Base-by-base conservation (phyloP, 1,140 invertebrate genomes). In the Homalodisca vitripennis region DNA sequence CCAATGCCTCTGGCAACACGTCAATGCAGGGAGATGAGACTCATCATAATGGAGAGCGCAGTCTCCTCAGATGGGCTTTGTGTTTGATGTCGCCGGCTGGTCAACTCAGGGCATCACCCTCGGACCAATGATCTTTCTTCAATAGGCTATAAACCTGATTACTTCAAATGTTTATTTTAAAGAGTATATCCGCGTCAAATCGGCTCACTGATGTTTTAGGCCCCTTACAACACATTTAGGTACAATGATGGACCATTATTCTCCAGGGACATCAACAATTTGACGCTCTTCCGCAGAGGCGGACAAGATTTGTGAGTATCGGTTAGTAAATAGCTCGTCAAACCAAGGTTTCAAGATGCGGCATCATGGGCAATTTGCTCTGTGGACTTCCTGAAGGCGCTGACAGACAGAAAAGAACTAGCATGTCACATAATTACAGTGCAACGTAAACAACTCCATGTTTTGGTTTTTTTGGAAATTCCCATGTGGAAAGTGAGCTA, bases 31-130 rank as follows among this genome's bases (percentile, higher is more conserved):
- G 48, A 20, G 48, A 51, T 51, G 48, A 51, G 48, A 14, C 22
- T 51, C 48, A 51, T 51, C 22, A 51, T 22, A 51, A 51, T 51
- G 22, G 48, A 14, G 2, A 20, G 6, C 34, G 34, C 17, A n/a
- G n/a, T n/a, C n/a, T n/a, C n/a, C n/a, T n/a, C n/a, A n/a, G n/a
- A 6, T 51, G 48, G 17, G 14, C 48, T 51, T 51, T 51, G 48
- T 51, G n/a, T 51, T 22, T 51, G 48, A 51, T 20, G 3, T 3
- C 48, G 3, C 22, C 48, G 48, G n/a, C 3, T 51, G 48, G 48
- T 51, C 48, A 51, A 20, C 48, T n/a, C n/a, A 51, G 48, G 48
- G 6, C 48, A 51, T 51, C 48, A 51, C 48, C 48, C 48, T 51
- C 48, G 34, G 6, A 10, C 22, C 22, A 12, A 20, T 14, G 48